Evolutionary conservation across 1,140 invertebrate genomes (phyloP), one percentile per base, ranked within the genome.

Genomic region (Mercenaria mercenaria): DNA sequence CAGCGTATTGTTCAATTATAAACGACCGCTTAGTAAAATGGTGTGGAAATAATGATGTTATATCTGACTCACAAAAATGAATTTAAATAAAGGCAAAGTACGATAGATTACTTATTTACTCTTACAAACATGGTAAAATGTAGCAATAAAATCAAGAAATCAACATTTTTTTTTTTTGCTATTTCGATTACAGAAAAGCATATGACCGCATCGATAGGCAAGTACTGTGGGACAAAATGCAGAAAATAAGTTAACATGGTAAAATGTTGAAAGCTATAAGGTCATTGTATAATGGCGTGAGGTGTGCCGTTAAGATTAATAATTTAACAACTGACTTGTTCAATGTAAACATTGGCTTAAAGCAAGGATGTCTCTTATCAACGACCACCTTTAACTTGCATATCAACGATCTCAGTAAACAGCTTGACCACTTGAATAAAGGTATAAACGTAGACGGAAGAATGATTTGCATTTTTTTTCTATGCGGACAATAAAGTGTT

Each of bases 21-120:
- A 87, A 91, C 43, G 67, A 91, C 6, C 47, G 79, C 74, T 50
- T 91, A 10, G 56, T 50, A 39, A 79, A 87, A 41, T 88, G 72
- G 56, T n/a, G n/a, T n/a, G n/a, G n/a, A n/a, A n/a, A n/a, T n/a
- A 59, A 37, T 13, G 59, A 88, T 69, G 43, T 77, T 32, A 52
- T 91, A n/a, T n/a, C n/a, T n/a, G n/a, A n/a, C n/a, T n/a, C n/a
- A n/a, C n/a, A n/a, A n/a, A n/a, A n/a, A n/a, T n/a, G n/a, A n/a
- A n/a, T n/a, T n/a, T n/a, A n/a, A n/a, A n/a, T n/a, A n/a, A n/a
- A n/a, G n/a, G n/a, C n/a, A n/a, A n/a, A n/a, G n/a, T n/a, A n/a
- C n/a, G n/a, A n/a, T n/a, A n/a, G n/a, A n/a, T n/a, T n/a, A n/a
- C n/a, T n/a, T n/a, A n/a, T n/a, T n/a, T n/a, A n/a, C n/a, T n/a